Base-by-base conservation (phyloP, 2,113 vertebrate species). In the Gavialis gangeticus region DNA sequence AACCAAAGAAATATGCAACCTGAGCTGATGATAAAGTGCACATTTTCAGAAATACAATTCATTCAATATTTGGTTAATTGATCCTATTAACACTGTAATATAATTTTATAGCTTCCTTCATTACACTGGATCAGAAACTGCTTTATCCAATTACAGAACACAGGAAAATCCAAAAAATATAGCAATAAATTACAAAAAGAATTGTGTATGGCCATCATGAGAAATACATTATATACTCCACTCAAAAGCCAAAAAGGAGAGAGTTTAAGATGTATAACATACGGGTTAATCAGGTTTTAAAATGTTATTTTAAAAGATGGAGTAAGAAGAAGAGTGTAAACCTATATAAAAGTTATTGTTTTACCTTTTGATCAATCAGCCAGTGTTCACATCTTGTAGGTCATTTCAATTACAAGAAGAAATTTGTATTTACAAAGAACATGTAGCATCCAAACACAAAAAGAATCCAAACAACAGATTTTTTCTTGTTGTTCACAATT, bases 161-260 rank as follows among this genome's bases (percentile, higher is more conserved):
- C 11, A 59, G 7, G 56, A 11, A 84, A 80, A 59, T 30, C 16
- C 17, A 30, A n/a, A 30, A 30, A 22, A 34, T 46, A 10, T 73
- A 79, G 10, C 56, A 10, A 16, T 55, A 64, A 6, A 3, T 54
- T 81, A 16, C 14, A 25, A 66, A n/a, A 64, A 14, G 8, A 4
- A n/a, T 62, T 1, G 8, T 1, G 19, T 16, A 71, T 28, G 2
- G 2, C 13, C 11, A 24, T 12, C 4, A 37, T 22, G 10, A 1
- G 14, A 66, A 0, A 2, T 6, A 34, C 4, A 25, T 19, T 56
- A 28, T 85, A 87, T 78, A 10, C 4, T 80, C 16, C 66, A 28
- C 25, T 75, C 56, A 34, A 22, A 78, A 24, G 14, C 25, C 62
- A 62, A 27, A 8, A 82, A 16, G 56, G 5, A 84, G 3, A 66